Conservation (phyloP, 1,140 invertebrate genomes). For the Calliopsis andreniformis region DNA sequence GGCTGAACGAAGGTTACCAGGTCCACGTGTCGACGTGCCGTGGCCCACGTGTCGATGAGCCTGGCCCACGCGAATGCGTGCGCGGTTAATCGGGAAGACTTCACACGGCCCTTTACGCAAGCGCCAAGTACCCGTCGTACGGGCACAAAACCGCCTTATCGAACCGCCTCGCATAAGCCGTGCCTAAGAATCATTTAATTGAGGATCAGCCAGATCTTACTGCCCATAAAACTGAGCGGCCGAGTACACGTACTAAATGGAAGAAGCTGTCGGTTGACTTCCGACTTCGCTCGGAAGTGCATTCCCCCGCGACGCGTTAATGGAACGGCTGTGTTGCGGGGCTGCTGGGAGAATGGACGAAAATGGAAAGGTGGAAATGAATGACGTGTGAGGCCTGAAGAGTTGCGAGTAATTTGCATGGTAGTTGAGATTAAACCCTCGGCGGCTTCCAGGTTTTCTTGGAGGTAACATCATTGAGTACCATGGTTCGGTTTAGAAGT, state of each 20-base stretch:
- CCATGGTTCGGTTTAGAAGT: too few relatives aligned
- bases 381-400: too few relatives aligned
- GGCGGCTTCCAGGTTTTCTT: too few relatives aligned
- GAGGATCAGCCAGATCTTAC: conserved; percentile 42
- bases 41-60: conserved; percentile 49
- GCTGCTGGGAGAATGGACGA: not conserved
- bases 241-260: not conserved
- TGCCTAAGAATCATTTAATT: conserved; percentile 58
- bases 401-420: too few relatives aligned
- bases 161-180: conserved; percentile 26
- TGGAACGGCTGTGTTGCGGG: not conserved
- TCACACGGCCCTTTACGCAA: conserved; percentile 58
- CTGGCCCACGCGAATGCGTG: conserved; percentile 23
- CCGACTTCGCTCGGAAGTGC: not conserved
- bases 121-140: conserved; percentile 35
- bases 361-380: not conserved
- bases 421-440: too few relatives aligned
- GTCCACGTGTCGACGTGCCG: conserved; percentile 52
- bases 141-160: conserved; percentile 55
- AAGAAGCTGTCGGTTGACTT: conserved; percentile 20
- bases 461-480: too few relatives aligned
- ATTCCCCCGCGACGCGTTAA: not conserved
- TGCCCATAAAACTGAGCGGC: conserved; percentile 46
- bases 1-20: conserved; percentile 44
- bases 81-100: conserved; percentile 40